Evolutionary conservation across 2,113 vertebrate species (phyloP), one percentile per base, ranked within the genome.

Genomic region (Sylvia atricapilla): DNA sequence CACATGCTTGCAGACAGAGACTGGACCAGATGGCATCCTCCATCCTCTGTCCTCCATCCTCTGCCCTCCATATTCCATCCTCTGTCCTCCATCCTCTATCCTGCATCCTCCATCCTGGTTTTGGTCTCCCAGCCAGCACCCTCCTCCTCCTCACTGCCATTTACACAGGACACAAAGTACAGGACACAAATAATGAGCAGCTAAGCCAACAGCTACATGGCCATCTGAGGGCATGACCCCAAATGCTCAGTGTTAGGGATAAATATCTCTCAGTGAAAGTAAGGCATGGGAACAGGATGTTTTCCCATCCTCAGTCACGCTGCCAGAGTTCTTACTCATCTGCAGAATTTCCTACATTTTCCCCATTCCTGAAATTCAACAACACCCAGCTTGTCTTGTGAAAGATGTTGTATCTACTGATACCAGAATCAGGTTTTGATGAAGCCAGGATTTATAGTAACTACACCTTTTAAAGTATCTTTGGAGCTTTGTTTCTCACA

Each of bases 221-320:
- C 7, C 82, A 58, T 30, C 44, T 33, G 49, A 80, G 24, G 27
- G 24, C 41, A 49, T 3, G 39, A 47, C 58, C 44, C 15, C 49
- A 15, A 55, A 76, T 17, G 18, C 58, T 50, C 76, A 24, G 22
- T 13, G 80, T 22, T 21, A 35, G n/a, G 56, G 33, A 47, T 43
- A 21, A 56, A 15, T n/a, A 37, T 1, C 39, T 76, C 56, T n/a
- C 79, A 46, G 67, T 56, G 28, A 67, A 87, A 52, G 35, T 17
- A 50, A 52, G 25, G 46, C 78, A 52, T 12, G 11, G n/a, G 84
- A 81, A 78, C 11, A 17, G 3, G 4, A 22, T 33, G 81, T 87
- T 53, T 46, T 23, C 23, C 64, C 37, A 15, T 37, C 46, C 55
- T 67, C 2, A 1, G 33, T 21, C 49, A 55, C 0, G 0, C n/a